These are phyloP conservation scores for Geotria australis DNA, from an alignment of 2,797 vertebrate genomes.

Conservation along the genomic window DNA sequence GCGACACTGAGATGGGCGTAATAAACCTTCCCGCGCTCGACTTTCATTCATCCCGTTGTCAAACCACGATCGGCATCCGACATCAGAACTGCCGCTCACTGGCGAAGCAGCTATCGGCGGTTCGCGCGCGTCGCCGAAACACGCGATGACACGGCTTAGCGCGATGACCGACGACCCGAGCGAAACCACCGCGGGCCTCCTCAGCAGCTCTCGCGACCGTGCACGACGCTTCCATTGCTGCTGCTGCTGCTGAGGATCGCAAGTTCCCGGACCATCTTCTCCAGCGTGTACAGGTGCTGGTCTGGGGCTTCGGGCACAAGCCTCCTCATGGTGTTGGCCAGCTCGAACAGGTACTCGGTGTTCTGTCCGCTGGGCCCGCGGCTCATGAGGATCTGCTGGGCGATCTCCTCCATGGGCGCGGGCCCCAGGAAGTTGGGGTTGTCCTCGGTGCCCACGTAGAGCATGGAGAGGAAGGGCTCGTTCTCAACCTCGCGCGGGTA, in stretches of 20 bases:
- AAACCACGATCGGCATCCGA: no score
- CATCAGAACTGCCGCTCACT: no score
- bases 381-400: constrained; percentile 45
- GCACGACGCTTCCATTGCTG: not conserved
- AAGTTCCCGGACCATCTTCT: constrained; percentile 42
- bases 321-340: constrained; percentile 47
- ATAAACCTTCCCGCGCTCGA: no score
- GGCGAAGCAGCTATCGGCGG: no score
- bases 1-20: no score
- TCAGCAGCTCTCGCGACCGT: no score
- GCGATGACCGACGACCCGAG: no score
- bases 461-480: constrained; percentile 24
- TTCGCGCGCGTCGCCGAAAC: no score
- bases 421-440: constrained; percentile 86
- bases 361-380: constrained; percentile 63
- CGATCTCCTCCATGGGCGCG: constrained; percentile 70
- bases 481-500: constrained; percentile 28
- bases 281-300: constrained; percentile 61
- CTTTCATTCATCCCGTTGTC: no score
- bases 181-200: no score
- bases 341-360: constrained; percentile 71
- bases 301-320: constrained; percentile 60
- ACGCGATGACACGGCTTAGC: no score
- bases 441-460: constrained; percentile 64
- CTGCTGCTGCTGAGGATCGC: constrained; percentile 1